Evolutionary conservation across 64 coral and sea anemone genomes (phyloP).

Genomic region (Stichodactyla mertensii): DNA sequence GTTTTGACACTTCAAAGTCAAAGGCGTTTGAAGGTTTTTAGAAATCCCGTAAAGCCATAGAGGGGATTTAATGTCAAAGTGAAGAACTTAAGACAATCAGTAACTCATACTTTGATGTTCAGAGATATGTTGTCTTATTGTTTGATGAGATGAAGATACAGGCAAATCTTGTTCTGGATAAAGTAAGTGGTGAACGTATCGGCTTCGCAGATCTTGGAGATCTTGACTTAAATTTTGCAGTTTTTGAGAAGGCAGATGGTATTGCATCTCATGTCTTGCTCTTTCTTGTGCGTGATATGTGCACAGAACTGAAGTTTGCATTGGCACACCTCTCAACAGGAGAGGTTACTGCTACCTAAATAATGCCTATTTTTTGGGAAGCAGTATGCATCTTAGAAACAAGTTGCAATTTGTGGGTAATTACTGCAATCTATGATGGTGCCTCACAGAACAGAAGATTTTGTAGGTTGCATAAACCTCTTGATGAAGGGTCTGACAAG

Average conservation of each 20-base stretch:
- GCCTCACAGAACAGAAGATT: slow-evolving; percentile 29
- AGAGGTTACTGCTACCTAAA: neutral
- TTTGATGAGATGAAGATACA: slow-evolving; percentile 19
- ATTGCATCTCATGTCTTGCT: neutral
- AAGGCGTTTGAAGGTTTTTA: neutral
- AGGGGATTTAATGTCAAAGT: neutral
- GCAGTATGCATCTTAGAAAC: neutral
- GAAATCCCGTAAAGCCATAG: neutral
- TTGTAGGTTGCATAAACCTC: slow-evolving; percentile 33
- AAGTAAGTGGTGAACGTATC: too few relatives aligned
- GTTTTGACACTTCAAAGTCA: slow-evolving; percentile 6
- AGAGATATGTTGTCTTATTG: too few relatives aligned
- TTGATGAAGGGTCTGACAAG: slow-evolving; percentile 25
- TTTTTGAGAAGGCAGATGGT: neutral
- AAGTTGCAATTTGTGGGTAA: slow-evolving; percentile 37
- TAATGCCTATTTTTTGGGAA: neutral
- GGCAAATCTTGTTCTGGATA: neutral
- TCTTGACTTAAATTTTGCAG: neutral
- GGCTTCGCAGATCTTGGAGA: neutral
- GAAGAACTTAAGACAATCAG: neutral
- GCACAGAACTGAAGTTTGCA: slow-evolving; percentile 6
- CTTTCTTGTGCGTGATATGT: neutral
- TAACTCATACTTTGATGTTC: slow-evolving; percentile 10
- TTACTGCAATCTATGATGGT: slow-evolving; percentile 28
- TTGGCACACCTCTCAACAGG: slow-evolving; percentile 12